Conservation (phyloP, 2,888 invertebrate species). For the Cecidostiba fungosa region DNA sequence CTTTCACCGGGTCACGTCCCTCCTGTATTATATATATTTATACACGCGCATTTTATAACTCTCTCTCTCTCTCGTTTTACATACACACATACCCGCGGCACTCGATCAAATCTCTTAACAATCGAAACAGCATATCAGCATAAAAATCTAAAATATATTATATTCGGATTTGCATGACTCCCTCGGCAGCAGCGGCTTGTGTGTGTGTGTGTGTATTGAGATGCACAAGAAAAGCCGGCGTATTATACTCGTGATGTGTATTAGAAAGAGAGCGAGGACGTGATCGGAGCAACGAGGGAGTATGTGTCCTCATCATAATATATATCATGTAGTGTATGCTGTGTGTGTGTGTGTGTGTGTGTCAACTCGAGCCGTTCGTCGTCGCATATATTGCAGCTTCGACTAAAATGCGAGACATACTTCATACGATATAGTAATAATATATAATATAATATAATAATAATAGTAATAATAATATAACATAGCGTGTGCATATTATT, state of each 20-base stretch:
- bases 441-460: background rate
- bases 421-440: background rate
- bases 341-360: background rate
- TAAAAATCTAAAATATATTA: background rate
- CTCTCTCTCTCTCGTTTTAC: background rate
- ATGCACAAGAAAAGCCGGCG: background rate
- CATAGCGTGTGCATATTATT: background rate
- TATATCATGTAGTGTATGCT: background rate
- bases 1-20: background rate
- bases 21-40: background rate
- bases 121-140: background rate
- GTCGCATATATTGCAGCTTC: background rate
- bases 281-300: constrained; percentile 8
- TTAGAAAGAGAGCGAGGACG: background rate
- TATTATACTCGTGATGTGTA: background rate
- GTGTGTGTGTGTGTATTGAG: too few species aligned
- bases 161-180: background rate
- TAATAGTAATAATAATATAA: background rate
- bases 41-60: background rate
- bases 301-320: background rate
- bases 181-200: background rate
- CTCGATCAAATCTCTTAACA: background rate
- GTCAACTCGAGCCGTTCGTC: background rate
- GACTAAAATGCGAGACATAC: background rate
- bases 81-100: background rate